Evolutionary conservation across 2,888 invertebrate genomes (phyloP).

Genomic region (Dione vanillae): DNA sequence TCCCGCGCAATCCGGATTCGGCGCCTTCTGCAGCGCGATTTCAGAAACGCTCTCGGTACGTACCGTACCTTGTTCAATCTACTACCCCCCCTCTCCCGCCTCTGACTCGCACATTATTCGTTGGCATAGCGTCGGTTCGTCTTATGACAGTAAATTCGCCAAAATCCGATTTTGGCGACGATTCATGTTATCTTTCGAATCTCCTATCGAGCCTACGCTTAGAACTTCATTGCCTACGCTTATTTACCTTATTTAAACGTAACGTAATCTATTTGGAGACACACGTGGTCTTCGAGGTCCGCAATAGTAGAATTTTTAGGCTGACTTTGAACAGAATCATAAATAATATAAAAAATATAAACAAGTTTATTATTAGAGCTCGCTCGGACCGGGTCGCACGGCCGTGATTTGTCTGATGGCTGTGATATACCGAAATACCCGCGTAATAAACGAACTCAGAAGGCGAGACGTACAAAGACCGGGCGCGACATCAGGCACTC

Average conservation of each 20-base stretch:
- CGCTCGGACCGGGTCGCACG: slow-evolving; percentile 81
- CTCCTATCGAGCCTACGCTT: slow-evolving; percentile 41
- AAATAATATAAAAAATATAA: slow-evolving; percentile 81
- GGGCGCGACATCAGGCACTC: slow-evolving; percentile 63
- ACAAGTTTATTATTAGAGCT: slow-evolving; percentile 84
- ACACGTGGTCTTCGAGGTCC: slow-evolving; percentile 79
- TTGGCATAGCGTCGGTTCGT: slow-evolving; percentile 37
- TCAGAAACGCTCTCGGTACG: slow-evolving; percentile 81
- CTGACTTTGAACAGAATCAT: slow-evolving; percentile 57
- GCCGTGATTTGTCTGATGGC: slow-evolving; percentile 82
- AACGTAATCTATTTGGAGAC: slow-evolving; percentile 68
- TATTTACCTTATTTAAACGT: slow-evolving; percentile 56
- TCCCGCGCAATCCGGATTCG: slow-evolving; percentile 73
- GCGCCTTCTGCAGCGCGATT: slow-evolving; percentile 82
- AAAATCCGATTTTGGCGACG: slow-evolving; percentile 66
- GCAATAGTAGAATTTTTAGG: slow-evolving; percentile 52
- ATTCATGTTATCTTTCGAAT: slow-evolving; percentile 52
- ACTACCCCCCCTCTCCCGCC: slow-evolving; percentile 39
- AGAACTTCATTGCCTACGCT: slow-evolving; percentile 35
- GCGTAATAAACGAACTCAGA: slow-evolving; percentile 71
- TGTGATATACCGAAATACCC: slow-evolving; percentile 82
- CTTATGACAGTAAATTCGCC: slow-evolving; percentile 52
- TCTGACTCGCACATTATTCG: slow-evolving; percentile 36
- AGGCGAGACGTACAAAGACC: slow-evolving; percentile 68
- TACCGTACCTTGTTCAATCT: slow-evolving; percentile 52